Conservation (phyloP, 2,113 vertebrate genomes). For the Plecturocebus donacophilus region DNA sequence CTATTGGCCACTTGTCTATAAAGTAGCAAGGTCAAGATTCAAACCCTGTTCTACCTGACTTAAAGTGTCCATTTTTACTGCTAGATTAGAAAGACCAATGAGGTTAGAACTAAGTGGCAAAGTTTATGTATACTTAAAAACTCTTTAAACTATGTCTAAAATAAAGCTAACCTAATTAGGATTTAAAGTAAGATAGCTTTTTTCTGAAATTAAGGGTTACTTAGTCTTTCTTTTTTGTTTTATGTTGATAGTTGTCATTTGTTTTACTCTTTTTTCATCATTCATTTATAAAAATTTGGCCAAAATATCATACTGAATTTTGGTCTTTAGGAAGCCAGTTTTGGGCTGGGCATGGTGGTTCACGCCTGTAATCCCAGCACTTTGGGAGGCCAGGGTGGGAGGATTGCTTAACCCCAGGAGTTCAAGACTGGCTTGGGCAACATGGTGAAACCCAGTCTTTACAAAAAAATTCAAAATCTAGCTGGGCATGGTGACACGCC, state of each 20-base stretch:
- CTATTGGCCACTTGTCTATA: not conserved
- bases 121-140: not conserved
- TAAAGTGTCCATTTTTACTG: not conserved
- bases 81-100: not conserved
- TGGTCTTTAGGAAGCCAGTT: not conserved
- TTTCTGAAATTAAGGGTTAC: not conserved
- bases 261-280: not conserved
- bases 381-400: too few species aligned
- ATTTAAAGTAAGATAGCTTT: conserved; percentile 38
- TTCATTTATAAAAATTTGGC: not conserved
- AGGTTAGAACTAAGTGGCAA: conserved; percentile 21
- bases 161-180: not conserved
- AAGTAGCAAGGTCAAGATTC: not conserved
- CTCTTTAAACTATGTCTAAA: not conserved
- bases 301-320: not conserved
- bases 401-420: too few species aligned
- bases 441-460: too few species aligned
- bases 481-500: too few species aligned
- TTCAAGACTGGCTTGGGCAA: too few species aligned
- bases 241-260: not conserved
- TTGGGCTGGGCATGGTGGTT: too few species aligned
- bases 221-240: not conserved
- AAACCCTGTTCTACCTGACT: not conserved
- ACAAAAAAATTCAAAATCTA: too few species aligned
- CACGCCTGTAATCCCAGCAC: too few species aligned